Base-by-base conservation (phyloP, 2,797 vertebrate genomes). In the Muraenolepis orangiensis region DNA sequence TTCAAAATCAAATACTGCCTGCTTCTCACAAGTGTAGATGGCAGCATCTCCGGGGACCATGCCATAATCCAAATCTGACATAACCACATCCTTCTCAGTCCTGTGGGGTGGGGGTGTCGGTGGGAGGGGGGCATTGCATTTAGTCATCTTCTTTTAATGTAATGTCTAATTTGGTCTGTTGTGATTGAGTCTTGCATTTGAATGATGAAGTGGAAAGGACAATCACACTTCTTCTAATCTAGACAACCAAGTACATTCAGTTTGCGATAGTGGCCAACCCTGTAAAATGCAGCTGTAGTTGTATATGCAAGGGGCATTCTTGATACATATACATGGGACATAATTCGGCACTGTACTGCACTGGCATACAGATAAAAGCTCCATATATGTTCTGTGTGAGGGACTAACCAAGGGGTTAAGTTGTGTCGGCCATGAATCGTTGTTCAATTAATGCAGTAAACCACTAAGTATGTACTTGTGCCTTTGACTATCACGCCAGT, bases 401-500 rank as follows among this genome's bases (percentile, higher is more conserved):
- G 10, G 23, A 64, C 57, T 64, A 11, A 26, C 57, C 57, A 26
- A 64, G 13, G 57, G 57, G 57, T 64, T 64, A 64, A 64, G n/a
- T 10, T 7, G 26, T 64, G 23, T 64, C 26, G 57, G 57, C 57
- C 11, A 64, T 64, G 57, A 23, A 12, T 64, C 23, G 6, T 26
- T 26, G n/a, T 64, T 64, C 57, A 64, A 64, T 64, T 6, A 26
- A 64, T 64, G 57, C 23, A 64, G 23, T 26, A 64, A 64, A 26
- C n/a, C n/a, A 26, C n/a, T 64, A 8, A 23, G 8, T 13, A 64
- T 64, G 11, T 10, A 11, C n/a, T 13, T 11, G 12, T 64, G 23
- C 57, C 57, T 64, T 11, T 10, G 23, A 64, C 11, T 64, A 26
- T 10, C 57, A 12, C 6, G 51, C 80, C 84, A 76, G 76, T 74